phyloP scores from a whole-genome alignment of 2,888 invertebrate genomes.

The Thyatira batis region DNA sequence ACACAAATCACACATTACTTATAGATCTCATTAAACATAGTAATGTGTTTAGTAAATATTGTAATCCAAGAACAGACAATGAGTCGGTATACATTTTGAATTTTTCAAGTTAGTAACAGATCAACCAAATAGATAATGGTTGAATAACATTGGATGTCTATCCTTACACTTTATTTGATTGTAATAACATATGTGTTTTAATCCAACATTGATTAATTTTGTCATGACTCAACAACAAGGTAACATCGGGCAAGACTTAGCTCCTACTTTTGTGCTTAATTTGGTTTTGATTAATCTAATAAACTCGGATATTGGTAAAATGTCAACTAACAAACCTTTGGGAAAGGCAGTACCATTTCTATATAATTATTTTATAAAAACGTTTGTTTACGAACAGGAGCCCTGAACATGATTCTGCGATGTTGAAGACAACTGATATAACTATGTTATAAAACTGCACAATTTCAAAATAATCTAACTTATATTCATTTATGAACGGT shows the following conservation, averaged over 20 bases:
- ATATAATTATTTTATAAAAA: constrained; percentile 1
- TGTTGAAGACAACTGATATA: constrained; percentile 63
- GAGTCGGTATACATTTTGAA: no score
- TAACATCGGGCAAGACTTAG: no score
- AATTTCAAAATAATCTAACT: no score
- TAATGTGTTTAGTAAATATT: constrained; percentile 1
- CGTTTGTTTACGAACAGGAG: constrained; percentile 55
- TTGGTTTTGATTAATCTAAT: background rate
- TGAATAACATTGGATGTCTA: no score
- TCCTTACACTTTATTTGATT: no score
- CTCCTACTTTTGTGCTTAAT: background rate
- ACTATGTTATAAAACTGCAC: constrained; percentile 64
- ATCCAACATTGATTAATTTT: no score
- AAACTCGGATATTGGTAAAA: background rate
- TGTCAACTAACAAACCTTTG: background rate
- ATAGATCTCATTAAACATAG: constrained; percentile 21
- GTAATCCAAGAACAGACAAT: background rate
- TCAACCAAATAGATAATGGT: no score
- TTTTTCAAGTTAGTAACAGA: no score
- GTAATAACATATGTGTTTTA: no score
- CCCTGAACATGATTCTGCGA: constrained; percentile 58
- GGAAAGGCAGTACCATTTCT: background rate
- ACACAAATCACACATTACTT: background rate
- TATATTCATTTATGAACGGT: no score
- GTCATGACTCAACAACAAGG: background rate